Evolutionary conservation across 2,113 vertebrate genomes (phyloP), one percentile per base, ranked within the genome.

Genomic region (Platichthys stellatus): DNA sequence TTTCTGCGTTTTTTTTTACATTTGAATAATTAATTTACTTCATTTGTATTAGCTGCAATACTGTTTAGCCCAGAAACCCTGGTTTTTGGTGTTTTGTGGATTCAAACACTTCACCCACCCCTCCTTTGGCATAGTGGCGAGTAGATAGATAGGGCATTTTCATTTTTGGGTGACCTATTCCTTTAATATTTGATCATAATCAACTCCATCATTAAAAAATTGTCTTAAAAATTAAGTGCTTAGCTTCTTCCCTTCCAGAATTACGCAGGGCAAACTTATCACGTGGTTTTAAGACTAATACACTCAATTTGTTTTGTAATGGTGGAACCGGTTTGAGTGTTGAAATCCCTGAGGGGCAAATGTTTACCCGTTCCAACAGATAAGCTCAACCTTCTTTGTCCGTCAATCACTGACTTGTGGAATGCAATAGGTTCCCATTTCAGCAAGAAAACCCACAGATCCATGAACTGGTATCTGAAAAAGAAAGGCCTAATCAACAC

Each of bases 311-410:
- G 57, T n/a, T 43, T 35, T 21, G 31, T 38, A 17, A 63, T 9
- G 57, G 81, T 24, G 70, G 81, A 92, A 89, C 91, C 68, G 91
- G 90, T 93, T 90, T 89, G 74, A 54, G 75, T 76, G 81, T 82
- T 77, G 81, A 88, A 86, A 87, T 79, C 72, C 84, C 75, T 62
- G 9, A 47, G 47, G 76, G 85, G 82, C 78, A 80, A 92, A 91
- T 92, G 90, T 92, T 91, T 92, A 91, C 90, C 91, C 94, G 92
- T 93, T 92, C 86, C 90, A 90, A 93, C 92, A 93, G 83, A 89
- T 88, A 78, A 82, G 81, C 82, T 83, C 72, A 74, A 59, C 80
- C 80, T 84, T 78, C 54, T 57, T 64, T 72, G 57, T 51, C 63
- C 43, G 49, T 81, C 75, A 69, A 77, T 88, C 80, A 74, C 83